Evolutionary conservation across 2,113 vertebrate species (phyloP), one percentile per base, ranked within the genome.

Genomic region (Antigone vipio): DNA sequence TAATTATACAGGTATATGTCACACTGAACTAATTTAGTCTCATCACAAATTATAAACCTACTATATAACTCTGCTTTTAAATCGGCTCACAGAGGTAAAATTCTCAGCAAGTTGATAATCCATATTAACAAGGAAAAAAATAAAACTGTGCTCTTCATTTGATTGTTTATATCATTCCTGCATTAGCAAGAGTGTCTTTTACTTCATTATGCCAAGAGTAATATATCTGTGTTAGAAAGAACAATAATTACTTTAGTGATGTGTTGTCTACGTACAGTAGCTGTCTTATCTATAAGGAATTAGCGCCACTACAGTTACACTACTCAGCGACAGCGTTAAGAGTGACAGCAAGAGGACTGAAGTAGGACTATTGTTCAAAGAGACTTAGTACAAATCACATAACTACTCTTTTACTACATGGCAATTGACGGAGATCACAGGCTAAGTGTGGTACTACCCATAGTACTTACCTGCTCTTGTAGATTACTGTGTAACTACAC

Each of bases 401-500:
- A 58, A 76, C 83, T 80, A 80, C 12, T 63, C 45, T 44, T 35
- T 44, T 6, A 67, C 74, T 91, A 83, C 45, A 3, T 3, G 29
- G 58, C 47, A 79, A 59, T 73, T 90, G 11, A 74, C 12, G 3
- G 62, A 85, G 86, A 59, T 68, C 18, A 3, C 56, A 78, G 88
- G 64, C 89, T 85, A 45, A 29, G 59, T 30, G 88, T 34, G 81
- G 63, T 92, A 62, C 92, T 79, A 27, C 62, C 67, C 44, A 69
- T 1, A 50, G 58, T 2, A 88, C 93, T 88, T 67, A 95, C 89
- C 77, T 85, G 81, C 55, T 96, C 58, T 67, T 80, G 92, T 59
- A 92, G 81, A 95, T 87, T 80, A 91, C 38, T 83, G 92, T 89
- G 84, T 76, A 96, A 96, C 88, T 97, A 93, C 92, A 85, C 55